These are phyloP conservation scores for Masnerella sp. DNA, from an alignment of 2,888 invertebrate genomes.

Conservation along the genomic window DNA sequence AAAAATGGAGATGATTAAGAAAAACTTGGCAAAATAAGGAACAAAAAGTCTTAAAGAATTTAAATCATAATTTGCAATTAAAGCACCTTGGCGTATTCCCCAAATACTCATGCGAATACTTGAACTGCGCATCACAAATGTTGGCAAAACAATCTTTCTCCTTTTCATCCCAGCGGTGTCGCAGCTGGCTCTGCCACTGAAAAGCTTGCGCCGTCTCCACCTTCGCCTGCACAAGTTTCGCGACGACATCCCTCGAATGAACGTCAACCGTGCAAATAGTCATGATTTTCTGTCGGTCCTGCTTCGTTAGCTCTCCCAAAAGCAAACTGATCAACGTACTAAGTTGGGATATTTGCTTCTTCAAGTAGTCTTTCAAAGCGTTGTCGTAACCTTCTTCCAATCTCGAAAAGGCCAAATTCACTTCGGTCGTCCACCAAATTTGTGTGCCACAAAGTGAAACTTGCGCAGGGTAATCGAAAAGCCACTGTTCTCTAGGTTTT, in stretches of 20 bases:
- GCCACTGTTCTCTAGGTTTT: constrained; percentile 93
- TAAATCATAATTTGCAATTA: too few relatives aligned
- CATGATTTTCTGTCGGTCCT: constrained; percentile 97
- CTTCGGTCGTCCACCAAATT: constrained; percentile 98
- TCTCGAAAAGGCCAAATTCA: constrained; percentile 91
- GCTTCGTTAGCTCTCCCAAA: constrained; percentile 87
- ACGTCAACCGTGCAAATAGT: constrained; percentile 98
- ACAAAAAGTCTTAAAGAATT: too few relatives aligned
- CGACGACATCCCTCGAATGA: constrained; percentile 95
- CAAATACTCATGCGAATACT: constrained; percentile 95
- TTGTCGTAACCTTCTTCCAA: constrained; percentile 96
- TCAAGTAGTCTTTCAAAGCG: constrained; percentile 92
- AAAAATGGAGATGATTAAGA: too few relatives aligned
- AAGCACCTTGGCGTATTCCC: constrained; percentile 97
- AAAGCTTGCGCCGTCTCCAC: constrained; percentile 89
- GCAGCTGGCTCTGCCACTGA: constrained; percentile 94
- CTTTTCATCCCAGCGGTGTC: constrained; percentile 90
- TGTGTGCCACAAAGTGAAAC: constrained; percentile 94
- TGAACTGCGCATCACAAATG: constrained; percentile 96
- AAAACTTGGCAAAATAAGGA: too few relatives aligned
- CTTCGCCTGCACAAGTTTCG: constrained; percentile 89
- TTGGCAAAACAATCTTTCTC: constrained; percentile 92
- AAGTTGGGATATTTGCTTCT: constrained; percentile 91
- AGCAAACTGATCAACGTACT: constrained; percentile 89
- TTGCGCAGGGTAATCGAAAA: constrained; percentile 95